Evolutionary conservation across 2,888 invertebrate species (phyloP), one percentile per base, ranked within the genome.

Genomic region (Agelastica alni): DNA sequence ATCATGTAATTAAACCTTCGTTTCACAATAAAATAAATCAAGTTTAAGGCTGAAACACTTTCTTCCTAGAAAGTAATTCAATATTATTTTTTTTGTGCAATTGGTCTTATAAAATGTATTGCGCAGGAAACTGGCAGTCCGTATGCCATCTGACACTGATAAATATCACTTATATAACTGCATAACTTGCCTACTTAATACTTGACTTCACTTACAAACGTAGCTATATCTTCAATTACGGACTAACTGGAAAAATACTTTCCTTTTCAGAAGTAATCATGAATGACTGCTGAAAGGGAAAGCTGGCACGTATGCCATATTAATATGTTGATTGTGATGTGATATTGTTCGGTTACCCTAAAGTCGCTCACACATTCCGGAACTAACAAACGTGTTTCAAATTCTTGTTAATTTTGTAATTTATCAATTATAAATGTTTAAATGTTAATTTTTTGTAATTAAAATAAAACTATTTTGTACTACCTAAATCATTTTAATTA

Each of bases 11-110:
- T 22, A 16, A n/a, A n/a, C n/a, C n/a, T n/a, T n/a, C n/a, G n/a
- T n/a, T n/a, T n/a, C n/a, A n/a, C n/a, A n/a, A n/a, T n/a, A n/a
- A n/a, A n/a, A 48, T 34, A 45, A 54, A 59, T 60, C 65, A 66
- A 68, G 66, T 68, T 67, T 64, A 65, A 66, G 67, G 66, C 60
- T 59, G 61, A 58, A 56, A 58, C 57, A 62, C 62, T 64, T 62
- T 63, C 64, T 44, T 58, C 14, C 20, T 37, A 45, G 53, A 56
- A 58, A 51, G 52, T 58, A 28, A 46, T 51, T 31, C 14, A 34
- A 32, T n/a, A n/a, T n/a, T n/a, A 31, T 47, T 47, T 51, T 53
- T 49, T 53, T 17, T 45, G 32, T 45, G 45, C 32, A 45, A 49
- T 36, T 52, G 44, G 36, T 56, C 49, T 59, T 56, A 54, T 57